Base-by-base conservation (phyloP, 2,797 vertebrate genomes). In the Cuniculus paca region DNA sequence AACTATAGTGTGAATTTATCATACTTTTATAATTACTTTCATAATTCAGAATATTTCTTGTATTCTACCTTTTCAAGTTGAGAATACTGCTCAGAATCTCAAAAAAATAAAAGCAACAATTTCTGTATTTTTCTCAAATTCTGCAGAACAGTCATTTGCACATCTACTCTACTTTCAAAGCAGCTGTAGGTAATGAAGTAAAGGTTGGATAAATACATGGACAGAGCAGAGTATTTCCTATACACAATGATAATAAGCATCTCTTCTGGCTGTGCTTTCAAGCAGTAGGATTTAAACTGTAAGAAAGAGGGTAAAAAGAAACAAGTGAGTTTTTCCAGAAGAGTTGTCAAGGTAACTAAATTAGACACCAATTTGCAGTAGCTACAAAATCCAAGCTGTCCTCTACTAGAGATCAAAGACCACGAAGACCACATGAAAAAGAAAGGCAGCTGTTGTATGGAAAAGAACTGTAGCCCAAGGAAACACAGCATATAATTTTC, bases 311-410 rank as follows among this genome's bases (percentile, higher is more conserved):
- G 9, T 45, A 2, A 17, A 52, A 78, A 56, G 16, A 56, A 85
- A 72, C 45, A 91, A 86, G 82, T 58, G 45, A 45, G 14, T 87
- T 90, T 90, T 84, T 90, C 80, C 54, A 68, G 36, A 95, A 90
- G 95, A 81, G 54, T 17, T 17, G 13, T 26, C 60, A 74, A 6
- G 63, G 77, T 56, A 86, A 85, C 50, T 68, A 60, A 75, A 79
- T 39, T 36, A 83, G 68, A 70, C 3, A 91, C 28, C 75, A 60
- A 68, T 16, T n/a, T 58, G 13, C 60, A 91, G 91, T 36, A n/a
- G 54, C 34, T 86, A 90, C n/a, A 93, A 89, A 95, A 78, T 48
- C 34, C 77, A 89, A 90, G 28, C 58, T 65, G 28, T 17, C 12
- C 28, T 63, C 42, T 80, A 31, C 10, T 52, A 52, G 2, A 81